These are phyloP conservation scores for Gallinago paraguaiae DNA, from an alignment of 2,113 vertebrate species.

Conservation along the genomic window DNA sequence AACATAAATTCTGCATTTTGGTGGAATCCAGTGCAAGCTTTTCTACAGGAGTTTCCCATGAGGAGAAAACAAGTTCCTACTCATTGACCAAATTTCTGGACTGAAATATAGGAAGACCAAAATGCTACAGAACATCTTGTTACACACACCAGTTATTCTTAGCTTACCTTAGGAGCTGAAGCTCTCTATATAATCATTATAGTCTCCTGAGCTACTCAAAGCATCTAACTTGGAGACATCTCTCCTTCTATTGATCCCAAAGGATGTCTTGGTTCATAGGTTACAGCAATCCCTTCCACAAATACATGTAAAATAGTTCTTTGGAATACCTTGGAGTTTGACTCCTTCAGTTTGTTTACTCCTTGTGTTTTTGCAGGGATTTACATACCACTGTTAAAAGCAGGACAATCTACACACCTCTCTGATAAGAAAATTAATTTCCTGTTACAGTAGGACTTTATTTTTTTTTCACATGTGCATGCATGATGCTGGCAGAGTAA, in stretches of 20 bases:
- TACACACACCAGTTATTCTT: background rate
- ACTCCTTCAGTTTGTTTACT: background rate
- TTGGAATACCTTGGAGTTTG: background rate
- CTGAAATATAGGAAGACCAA: background rate
- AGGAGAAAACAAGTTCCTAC: background rate
- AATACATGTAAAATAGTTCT: background rate
- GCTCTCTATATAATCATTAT: background rate
- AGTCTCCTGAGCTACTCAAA: background rate
- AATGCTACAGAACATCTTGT: background rate
- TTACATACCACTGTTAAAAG: background rate
- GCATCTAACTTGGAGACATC: background rate
- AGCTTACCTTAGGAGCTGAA: background rate
- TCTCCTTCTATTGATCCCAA: background rate
- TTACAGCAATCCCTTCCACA: background rate
- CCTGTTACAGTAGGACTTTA: background rate
- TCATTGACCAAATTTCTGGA: background rate
- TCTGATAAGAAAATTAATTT: background rate
- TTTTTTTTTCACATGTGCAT: background rate
- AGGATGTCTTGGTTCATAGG: background rate
- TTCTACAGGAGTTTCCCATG: background rate
- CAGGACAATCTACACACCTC: background rate
- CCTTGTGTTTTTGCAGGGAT: background rate
- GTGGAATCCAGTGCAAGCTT: background rate
- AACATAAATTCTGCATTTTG: background rate
- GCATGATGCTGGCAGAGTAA: background rate